Percentiles rank a stretch among this genome's conserved stretches.
Evolutionary conservation across 2,797 vertebrate genomes (phyloP).

Genomic region (Linurgus olivaceus): DNA sequence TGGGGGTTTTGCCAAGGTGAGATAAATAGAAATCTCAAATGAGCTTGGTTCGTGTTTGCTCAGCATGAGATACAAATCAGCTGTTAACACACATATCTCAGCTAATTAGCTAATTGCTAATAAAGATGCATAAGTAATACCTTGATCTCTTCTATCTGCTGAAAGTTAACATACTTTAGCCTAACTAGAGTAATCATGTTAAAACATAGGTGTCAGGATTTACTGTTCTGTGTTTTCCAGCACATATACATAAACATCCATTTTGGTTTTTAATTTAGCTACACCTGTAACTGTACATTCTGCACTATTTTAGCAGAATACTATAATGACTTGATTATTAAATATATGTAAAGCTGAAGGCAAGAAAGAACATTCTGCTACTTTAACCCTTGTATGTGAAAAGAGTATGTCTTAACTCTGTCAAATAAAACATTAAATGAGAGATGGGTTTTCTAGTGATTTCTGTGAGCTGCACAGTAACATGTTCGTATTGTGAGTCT

Average conservation of each 20-base stretch:
- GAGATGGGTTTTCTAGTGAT: neutral
- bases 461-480: neutral
- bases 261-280: neutral
- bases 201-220: neutral
- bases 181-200: neutral
- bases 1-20: neutral
- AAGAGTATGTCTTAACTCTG: neutral
- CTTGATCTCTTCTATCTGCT: neutral
- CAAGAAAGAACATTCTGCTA: neutral
- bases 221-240: neutral
- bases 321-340: neutral
- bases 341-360: neutral
- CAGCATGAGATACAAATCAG: neutral
- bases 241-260: neutral
- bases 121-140: neutral
- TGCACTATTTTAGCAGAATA: neutral
- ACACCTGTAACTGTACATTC: neutral
- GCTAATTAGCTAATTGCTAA: neutral
- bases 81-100: neutral
- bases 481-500: neutral
- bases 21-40: neutral
- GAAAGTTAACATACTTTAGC: neutral
- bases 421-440: neutral
- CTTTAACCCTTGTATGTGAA: neutral
- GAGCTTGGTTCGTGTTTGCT: neutral